Evolutionary conservation across 92 coral and sea anemone genomes (phyloP), one percentile per base, ranked within the genome.

Genomic region (Heteractis magnifica): DNA sequence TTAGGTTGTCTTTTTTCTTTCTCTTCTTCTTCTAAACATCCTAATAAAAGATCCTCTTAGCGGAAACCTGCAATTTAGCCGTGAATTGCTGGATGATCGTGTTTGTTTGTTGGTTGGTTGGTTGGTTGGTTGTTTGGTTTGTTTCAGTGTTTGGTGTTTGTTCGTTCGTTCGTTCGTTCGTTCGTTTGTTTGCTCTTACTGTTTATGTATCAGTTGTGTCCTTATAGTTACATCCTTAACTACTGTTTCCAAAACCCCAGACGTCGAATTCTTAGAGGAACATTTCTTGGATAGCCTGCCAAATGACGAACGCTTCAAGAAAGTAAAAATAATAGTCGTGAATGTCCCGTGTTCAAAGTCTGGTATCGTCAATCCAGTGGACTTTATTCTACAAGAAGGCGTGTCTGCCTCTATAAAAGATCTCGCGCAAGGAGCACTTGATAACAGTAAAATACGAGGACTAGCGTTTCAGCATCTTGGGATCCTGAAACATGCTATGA

Each of bases 331-430:
- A 10, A 90, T 96, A 72, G 93, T 96, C 4, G 92, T 92, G 13
- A 96, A 94, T 82, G 99, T 93, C 6, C 91, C 92, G 19, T 96
- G 99, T 78, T 92, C 97, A 20, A 96, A 89, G 79, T 94, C 99
- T 26, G 99, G 99, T 9, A 88, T 96, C 6, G 98, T 93, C 52
- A 96, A 94, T 79, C 97, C 99, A 1, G 94, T 96, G 8, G 99
- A 96, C 82, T 94, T 94, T 77, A 95, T 94, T 48, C 90, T 96
- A 12, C 99, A 96, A 87, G 99, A 96, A 80, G 99, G 99, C 48
- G 91, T 96, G 65, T 84, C 97, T 34, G 79, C 94, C 26, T 89
- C 94, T 60, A 86, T 92, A 70, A 90, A 96, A 81, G 93, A 94
- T 65, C 93, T 94, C n/a, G 90, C 99, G 49, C 87, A 88, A 15